These are phyloP conservation scores for Endotricha flammealis DNA, from an alignment of 2,888 invertebrate species.

Conservation along the genomic window DNA sequence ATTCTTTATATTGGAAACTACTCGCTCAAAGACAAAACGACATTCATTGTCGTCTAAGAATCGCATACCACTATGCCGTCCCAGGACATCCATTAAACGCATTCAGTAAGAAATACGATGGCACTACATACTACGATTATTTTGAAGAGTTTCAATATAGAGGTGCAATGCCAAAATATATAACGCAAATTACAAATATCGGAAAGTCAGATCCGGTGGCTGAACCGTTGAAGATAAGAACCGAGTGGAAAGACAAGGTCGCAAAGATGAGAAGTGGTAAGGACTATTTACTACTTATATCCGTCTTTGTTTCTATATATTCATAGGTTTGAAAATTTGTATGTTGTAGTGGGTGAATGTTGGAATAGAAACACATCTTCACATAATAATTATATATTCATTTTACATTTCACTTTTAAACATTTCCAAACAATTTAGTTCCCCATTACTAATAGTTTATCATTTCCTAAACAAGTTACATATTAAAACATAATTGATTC, in stretches of 20 bases:
- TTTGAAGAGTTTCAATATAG: conserved; percentile 56
- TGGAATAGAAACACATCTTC: too few species aligned
- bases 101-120: conserved; percentile 58
- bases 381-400: too few species aligned
- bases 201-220: conserved; percentile 50
- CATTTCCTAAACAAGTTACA: too few species aligned
- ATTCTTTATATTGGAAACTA: not conserved
- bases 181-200: conserved; percentile 37
- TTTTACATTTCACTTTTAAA: too few species aligned
- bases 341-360: not conserved
- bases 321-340: conserved; percentile 1
- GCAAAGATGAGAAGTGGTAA: conserved; percentile 32
- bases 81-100: conserved; percentile 47
- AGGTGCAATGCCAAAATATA: conserved; percentile 50
- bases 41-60: too few species aligned
- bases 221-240: conserved; percentile 42
- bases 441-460: too few species aligned
- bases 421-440: too few species aligned
- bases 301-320: conserved; percentile 7
- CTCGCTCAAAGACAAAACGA: not conserved
- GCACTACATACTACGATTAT: conserved; percentile 45
- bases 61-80: conserved; percentile 30
- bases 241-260: conserved; percentile 37
- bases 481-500: too few species aligned
- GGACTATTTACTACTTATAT: conserved; percentile 16